These are phyloP conservation scores for Iphiclides podalirius DNA, from an alignment of 2,888 invertebrate genomes.

Conservation along the genomic window DNA sequence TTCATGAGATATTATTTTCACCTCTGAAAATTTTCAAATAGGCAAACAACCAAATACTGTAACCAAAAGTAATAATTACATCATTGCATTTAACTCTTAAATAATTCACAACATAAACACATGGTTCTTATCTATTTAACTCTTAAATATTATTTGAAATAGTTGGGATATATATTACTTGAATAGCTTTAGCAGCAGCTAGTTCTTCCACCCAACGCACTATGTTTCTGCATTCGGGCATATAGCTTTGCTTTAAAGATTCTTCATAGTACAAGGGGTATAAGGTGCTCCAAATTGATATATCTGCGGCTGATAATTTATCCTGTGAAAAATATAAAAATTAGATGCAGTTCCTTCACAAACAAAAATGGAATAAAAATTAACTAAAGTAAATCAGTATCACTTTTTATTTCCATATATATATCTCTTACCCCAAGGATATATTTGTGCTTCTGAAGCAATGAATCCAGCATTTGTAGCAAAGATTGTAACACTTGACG, in stretches of 20 bases:
- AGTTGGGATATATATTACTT: conserved; percentile 72
- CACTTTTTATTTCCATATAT: too few species aligned
- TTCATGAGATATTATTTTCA: too few species aligned
- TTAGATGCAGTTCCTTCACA: too few species aligned
- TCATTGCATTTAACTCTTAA: too few species aligned
- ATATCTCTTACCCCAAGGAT: conserved; percentile 80
- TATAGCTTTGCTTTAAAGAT: conserved; percentile 78
- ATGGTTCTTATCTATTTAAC: too few species aligned
- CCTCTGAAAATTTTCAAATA: too few species aligned
- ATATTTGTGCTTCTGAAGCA: conserved; percentile 74
- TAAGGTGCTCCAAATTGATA: conserved; percentile 86
- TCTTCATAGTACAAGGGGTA: conserved; percentile 82
- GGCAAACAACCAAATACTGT: too few species aligned
- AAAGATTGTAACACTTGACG: conserved; percentile 77
- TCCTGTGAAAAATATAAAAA: conserved; percentile 63
- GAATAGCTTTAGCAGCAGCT: conserved; percentile 75
- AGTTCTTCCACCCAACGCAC: conserved; percentile 82
- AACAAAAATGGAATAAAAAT: too few species aligned
- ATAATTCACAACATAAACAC: too few species aligned
- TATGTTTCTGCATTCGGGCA: conserved; percentile 75
- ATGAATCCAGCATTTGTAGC: conserved; percentile 79
- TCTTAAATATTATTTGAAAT: too few species aligned
- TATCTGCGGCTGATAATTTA: conserved; percentile 83
- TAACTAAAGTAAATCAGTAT: too few species aligned
- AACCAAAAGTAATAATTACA: too few species aligned